These are phyloP conservation scores for Anagrus nilaparvatae DNA, from an alignment of 1,140 invertebrate genomes.

Conservation along the genomic window DNA sequence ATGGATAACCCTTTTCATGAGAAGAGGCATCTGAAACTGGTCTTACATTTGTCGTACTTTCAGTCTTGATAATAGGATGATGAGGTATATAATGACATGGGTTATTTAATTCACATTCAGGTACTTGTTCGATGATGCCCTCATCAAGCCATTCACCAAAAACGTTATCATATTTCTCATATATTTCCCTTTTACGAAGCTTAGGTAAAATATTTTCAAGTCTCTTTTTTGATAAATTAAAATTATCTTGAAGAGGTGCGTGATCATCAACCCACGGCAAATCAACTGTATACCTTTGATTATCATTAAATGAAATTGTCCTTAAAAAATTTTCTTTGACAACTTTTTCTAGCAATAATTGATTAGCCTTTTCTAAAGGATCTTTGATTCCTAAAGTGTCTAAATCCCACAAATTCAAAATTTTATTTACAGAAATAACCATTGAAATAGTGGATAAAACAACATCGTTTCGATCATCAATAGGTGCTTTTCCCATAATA, in stretches of 20 bases:
- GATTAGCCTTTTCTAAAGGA: slow-evolving; percentile 20
- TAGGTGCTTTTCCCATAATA: slow-evolving; percentile 23
- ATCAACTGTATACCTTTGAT: slow-evolving; percentile 2
- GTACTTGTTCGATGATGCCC: slow-evolving; percentile 4
- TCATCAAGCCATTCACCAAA: background rate
- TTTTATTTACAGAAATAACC: slow-evolving; percentile 9
- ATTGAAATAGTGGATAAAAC: slow-evolving; percentile 15
- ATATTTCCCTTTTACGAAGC: slow-evolving; percentile 15
- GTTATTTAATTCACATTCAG: slow-evolving; percentile 4
- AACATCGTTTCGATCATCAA: slow-evolving; percentile 2
- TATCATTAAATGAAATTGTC: background rate
- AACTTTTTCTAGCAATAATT: background rate
- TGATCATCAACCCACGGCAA: slow-evolving; percentile 8
- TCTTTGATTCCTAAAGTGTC: slow-evolving; percentile 31
- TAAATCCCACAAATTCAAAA: slow-evolving; percentile 28
- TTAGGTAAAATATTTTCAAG: slow-evolving; percentile 17
- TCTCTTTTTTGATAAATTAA: slow-evolving; percentile 18
- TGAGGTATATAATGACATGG: slow-evolving; percentile 28
- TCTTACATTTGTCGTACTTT: slow-evolving; percentile 20
- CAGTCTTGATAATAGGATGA: slow-evolving; percentile 18
- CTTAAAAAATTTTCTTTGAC: slow-evolving; percentile 9
- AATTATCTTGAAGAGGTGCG: slow-evolving; percentile 15
- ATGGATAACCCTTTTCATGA: slow-evolving; percentile 17
- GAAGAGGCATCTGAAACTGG: slow-evolving; percentile 29
- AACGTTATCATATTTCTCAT: slow-evolving; percentile 13